A percentile compares a stretch with the other conserved stretches of the same genome.
Conservation (phyloP, 2,888 invertebrate species). For the Icerya purchasi region DNA sequence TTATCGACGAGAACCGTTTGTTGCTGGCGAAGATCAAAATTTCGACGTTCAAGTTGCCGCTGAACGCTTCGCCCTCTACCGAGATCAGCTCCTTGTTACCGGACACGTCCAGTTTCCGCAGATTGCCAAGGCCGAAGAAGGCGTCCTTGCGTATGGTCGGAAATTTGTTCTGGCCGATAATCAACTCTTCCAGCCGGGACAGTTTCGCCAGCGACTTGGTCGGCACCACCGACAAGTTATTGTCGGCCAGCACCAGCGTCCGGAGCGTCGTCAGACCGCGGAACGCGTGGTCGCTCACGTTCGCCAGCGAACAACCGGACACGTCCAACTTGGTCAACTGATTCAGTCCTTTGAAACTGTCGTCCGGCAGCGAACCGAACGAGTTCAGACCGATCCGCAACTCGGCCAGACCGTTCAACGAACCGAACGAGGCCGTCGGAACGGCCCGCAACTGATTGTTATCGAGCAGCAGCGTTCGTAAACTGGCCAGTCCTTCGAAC, state of each 20-base stretch:
- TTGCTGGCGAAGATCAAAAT: constrained; percentile 52
- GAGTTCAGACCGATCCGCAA: constrained; percentile 65
- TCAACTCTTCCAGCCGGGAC: constrained; percentile 52
- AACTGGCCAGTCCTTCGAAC: constrained; percentile 49
- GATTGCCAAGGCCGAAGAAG: constrained; percentile 49
- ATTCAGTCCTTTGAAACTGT: constrained; percentile 54
- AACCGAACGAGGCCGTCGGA: constrained; percentile 48
- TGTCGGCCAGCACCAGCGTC: constrained; percentile 56
- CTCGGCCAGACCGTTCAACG: constrained; percentile 57
- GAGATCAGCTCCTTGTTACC: constrained; percentile 50
- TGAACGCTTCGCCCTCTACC: constrained; percentile 55
- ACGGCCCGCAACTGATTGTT: constrained; percentile 60
- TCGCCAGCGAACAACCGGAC: constrained; percentile 55
- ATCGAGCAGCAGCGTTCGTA: constrained; percentile 59
- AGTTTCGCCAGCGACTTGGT: constrained; percentile 49
- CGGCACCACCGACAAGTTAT: constrained; percentile 49
- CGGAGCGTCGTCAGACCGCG: constrained; percentile 45
- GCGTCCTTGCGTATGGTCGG: constrained; percentile 43
- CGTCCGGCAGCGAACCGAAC: constrained; percentile 50
- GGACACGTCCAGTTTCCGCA: constrained; percentile 53
- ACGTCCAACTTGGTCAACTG: constrained; percentile 54
- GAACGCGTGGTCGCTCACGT: constrained; percentile 54
- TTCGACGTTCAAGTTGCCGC: constrained; percentile 61
- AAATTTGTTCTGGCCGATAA: constrained; percentile 65
- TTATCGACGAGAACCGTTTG: constrained; percentile 45